Percentiles rank a stretch among this genome's conserved stretches.
Conservation (phyloP, 2,113 vertebrate genomes). For the Rana temporaria region DNA sequence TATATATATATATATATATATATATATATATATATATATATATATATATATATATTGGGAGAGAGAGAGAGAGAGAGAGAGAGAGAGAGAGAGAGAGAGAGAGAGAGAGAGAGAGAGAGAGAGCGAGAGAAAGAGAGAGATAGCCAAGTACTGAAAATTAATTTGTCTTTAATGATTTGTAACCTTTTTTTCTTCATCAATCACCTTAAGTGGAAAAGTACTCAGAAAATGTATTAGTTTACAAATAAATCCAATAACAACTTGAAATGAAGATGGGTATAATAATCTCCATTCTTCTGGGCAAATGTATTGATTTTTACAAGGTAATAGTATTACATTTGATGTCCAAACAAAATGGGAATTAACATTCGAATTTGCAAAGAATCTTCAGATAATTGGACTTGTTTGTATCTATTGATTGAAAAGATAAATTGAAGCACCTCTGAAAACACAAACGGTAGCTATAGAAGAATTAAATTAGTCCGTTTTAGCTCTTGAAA, state of each 20-base stretch:
- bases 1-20: no score
- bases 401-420: slow-evolving; percentile 44
- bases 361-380: slow-evolving; percentile 41
- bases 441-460: slow-evolving; percentile 17
- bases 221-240: no score
- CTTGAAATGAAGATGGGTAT: slow-evolving; percentile 36
- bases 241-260: slow-evolving; percentile 17
- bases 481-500: background rate
- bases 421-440: slow-evolving; percentile 14
- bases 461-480: background rate
- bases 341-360: slow-evolving; percentile 36
- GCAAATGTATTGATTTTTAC: slow-evolving; percentile 33
- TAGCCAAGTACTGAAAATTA: background rate
- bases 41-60: no score
- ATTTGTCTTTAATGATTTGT: background rate
- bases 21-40: no score
- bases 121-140: no score
- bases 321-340: slow-evolving; percentile 29
- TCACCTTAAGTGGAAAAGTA: slow-evolving; percentile 6
- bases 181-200: slow-evolving; percentile 9
- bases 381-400: slow-evolving; percentile 27
- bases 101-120: no score
- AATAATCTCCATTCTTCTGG: slow-evolving; percentile 39
- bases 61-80: no score
- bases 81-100: no score